These are phyloP conservation scores for Campaea margaritaria DNA, from an alignment of 2,888 invertebrate species.

Conservation along the genomic window DNA sequence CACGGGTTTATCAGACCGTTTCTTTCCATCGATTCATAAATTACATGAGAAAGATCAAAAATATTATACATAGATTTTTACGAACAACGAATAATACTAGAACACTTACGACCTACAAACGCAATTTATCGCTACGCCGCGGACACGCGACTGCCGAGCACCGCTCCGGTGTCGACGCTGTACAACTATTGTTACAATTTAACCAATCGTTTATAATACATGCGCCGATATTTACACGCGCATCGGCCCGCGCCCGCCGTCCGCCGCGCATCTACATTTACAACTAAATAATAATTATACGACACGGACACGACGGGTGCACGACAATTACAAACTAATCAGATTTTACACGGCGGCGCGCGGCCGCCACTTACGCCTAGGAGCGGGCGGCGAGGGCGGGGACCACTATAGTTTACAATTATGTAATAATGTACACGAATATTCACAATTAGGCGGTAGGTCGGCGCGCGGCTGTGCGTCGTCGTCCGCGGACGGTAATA, in stretches of 20 bases:
- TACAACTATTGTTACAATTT: constrained; percentile 77
- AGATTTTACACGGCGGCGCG: constrained; percentile 47
- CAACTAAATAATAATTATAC: constrained; percentile 42
- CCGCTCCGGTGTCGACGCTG: constrained; percentile 74
- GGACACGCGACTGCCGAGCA: constrained; percentile 76
- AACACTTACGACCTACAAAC: constrained; percentile 80
- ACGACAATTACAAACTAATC: constrained; percentile 49
- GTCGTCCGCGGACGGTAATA: constrained; percentile 63
- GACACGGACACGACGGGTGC: constrained; percentile 43
- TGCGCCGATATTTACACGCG: constrained; percentile 47
- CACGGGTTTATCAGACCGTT: constrained; percentile 64
- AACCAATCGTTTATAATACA: constrained; percentile 45
- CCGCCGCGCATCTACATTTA: constrained; percentile 34
- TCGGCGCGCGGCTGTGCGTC: constrained; percentile 19
- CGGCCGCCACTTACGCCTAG: constrained; percentile 37
- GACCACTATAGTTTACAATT: constrained; percentile 76
- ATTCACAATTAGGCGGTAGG: constrained; percentile 67
- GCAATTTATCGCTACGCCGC: constrained; percentile 71
- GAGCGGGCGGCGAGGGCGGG: constrained; percentile 47
- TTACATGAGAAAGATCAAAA: constrained; percentile 84
- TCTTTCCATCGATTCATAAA: constrained; percentile 81
- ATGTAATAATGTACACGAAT: constrained; percentile 73
- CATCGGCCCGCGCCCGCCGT: constrained; percentile 49
- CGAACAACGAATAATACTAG: constrained; percentile 85
- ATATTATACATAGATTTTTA: constrained; percentile 85